Base-by-base conservation (phyloP, 2,888 invertebrate species). In the Esperia sulphurella region DNA sequence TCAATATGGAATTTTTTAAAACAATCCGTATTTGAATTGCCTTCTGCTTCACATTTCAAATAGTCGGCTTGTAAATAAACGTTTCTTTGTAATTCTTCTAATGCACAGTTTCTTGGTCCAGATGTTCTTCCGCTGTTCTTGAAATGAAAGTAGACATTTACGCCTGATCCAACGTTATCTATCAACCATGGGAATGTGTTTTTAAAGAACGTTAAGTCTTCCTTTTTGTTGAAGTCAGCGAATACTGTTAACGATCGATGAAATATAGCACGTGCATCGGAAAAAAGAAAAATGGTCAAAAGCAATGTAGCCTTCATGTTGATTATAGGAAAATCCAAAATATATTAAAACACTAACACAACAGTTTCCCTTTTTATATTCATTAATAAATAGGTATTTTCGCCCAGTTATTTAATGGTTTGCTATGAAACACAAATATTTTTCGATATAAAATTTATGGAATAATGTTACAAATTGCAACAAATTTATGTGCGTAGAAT, bases 121-220 rank as follows among this genome's bases (percentile, higher is more conserved):
- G 58, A 55, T 12, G 48, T 51, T 29, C 57, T 50, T 6, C 52
- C 61, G 45, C 53, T 54, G 37, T 63, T 57, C 38, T 58, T 61
- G 41, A 70, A 69, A 40, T 59, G 49, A 45, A 58, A 70, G 9
- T 54, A 52, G 1, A 65, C 61, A 33, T 43, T 50, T 35, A 71
- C 46, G 13, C 61, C 47, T 3, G 52, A 44, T 3, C 65, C 70
- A 14, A 66, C 53, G 33, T 71, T 68, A 21, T 67, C 64, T 1
- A 64, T 55, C 8, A 72, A 53, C 63, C 65, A 72, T 3, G 68
- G 70, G 9, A 65, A 55, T 3, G 60, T 58, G 8, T 47, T 49
- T 41, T 54, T 55, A 44, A 69, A 71, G 49, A 72, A 72, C 9
- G 50, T 28, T 1, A 56, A 46, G 29, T 70, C 67, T 4, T 50